Evolutionary conservation across 2,888 invertebrate species (phyloP).

Genomic region (Lycocerus yunnanus): DNA sequence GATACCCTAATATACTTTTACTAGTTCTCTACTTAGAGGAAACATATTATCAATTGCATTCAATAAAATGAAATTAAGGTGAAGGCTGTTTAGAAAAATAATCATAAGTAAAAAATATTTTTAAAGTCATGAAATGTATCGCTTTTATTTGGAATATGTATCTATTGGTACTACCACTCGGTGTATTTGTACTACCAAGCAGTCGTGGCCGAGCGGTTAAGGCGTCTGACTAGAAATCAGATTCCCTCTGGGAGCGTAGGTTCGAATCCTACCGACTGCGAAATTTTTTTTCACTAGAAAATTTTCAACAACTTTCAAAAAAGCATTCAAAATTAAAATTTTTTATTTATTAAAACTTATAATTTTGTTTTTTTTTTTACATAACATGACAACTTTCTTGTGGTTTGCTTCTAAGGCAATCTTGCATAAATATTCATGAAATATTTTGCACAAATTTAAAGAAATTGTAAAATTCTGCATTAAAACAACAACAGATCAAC

Average conservation of each 20-base stretch:
- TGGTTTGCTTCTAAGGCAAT: too few relatives aligned
- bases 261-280: conserved; percentile 90
- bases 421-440: background rate
- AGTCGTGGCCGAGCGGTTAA: conserved; percentile 88
- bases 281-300: background rate
- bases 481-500: background rate
- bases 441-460: background rate
- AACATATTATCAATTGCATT: too few relatives aligned
- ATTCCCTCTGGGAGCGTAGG: conserved; percentile 91
- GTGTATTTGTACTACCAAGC: conserved; percentile 50
- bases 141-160: too few relatives aligned
- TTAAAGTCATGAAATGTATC: too few relatives aligned
- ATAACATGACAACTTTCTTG: too few relatives aligned
- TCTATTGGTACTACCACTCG: background rate
- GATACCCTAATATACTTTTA: too few relatives aligned
- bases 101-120: too few relatives aligned
- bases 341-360: too few relatives aligned
- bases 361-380: too few relatives aligned
- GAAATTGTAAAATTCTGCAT: background rate
- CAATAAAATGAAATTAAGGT: too few relatives aligned
- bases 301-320: background rate
- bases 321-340: background rate
- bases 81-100: too few relatives aligned
- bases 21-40: too few relatives aligned
- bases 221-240: conserved; percentile 90